Evolutionary conservation across 2,113 vertebrate genomes (phyloP).

Genomic region (Pionites leucogaster): DNA sequence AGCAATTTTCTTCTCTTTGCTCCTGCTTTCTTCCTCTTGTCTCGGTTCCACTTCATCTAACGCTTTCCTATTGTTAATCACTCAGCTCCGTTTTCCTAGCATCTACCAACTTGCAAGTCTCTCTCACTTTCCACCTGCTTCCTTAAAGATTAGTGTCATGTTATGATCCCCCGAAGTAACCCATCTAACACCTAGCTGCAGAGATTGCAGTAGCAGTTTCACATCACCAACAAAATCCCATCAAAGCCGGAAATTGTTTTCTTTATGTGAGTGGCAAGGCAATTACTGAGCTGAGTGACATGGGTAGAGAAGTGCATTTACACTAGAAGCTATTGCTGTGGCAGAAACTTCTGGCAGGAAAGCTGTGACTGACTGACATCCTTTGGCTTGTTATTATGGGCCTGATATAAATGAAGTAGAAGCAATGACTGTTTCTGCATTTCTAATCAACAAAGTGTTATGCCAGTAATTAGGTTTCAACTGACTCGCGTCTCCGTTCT

Average conservation of each 20-base stretch:
- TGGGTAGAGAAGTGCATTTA: neutral
- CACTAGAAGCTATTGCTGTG: neutral
- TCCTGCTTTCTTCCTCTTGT: neutral
- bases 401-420: constrained; percentile 50
- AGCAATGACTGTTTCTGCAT: constrained; percentile 44
- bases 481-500: constrained; percentile 62
- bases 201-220: constrained; percentile 24
- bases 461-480: constrained; percentile 73
- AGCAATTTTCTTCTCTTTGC: neutral
- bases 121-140: neutral
- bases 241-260: constrained; percentile 47
- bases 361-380: constrained; percentile 62
- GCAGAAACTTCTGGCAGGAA: constrained; percentile 39
- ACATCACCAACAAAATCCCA: neutral
- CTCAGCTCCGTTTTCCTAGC: neutral
- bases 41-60: neutral
- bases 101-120: neutral
- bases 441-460: constrained; percentile 74
- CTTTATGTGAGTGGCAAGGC: constrained; percentile 53
- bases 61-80: neutral
- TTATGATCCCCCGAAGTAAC: constrained; percentile 23
- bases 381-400: constrained; percentile 40
- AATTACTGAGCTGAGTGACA: constrained; percentile 54
- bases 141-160: constrained; percentile 46
- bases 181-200: neutral